Percentiles rank a stretch among this genome's conserved stretches.
Evolutionary conservation across 2,888 invertebrate species (phyloP).

Genomic region (Pseudococcus longispinus): DNA sequence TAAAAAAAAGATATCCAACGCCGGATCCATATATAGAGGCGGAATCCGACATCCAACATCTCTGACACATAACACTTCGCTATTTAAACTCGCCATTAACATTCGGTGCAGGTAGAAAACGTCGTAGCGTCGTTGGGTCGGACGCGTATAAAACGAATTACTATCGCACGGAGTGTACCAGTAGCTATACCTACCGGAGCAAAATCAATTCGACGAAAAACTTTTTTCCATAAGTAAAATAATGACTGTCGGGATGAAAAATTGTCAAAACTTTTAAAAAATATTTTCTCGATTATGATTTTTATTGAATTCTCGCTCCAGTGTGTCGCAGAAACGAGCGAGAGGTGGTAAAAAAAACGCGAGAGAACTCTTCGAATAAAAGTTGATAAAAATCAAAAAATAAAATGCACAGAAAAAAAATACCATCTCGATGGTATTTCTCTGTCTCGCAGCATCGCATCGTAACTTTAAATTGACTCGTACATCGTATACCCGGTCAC

Average conservation of each 20-base stretch:
- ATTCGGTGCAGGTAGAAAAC: conserved; percentile 9
- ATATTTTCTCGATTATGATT: conserved; percentile 40
- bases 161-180: not conserved
- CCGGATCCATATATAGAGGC: too few species aligned
- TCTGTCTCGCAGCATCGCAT: not conserved
- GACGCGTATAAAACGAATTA: not conserved
- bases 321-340: not conserved
- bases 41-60: not conserved
- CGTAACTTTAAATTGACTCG: conserved; percentile 29
- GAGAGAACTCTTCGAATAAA: conserved; percentile 25
- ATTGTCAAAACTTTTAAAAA: conserved; percentile 41
- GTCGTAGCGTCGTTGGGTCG: not conserved
- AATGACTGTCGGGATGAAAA: conserved; percentile 33
- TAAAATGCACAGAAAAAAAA: not conserved
- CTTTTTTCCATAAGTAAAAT: conserved; percentile 30
- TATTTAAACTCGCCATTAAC: conserved; percentile 10
- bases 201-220: conserved; percentile 21
- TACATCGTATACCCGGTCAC: not conserved
- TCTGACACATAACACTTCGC: conserved; percentile 2
- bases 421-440: not conserved
- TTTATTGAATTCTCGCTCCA: conserved; percentile 4
- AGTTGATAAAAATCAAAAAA: conserved; percentile 23
- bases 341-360: not conserved
- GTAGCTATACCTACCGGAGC: not conserved
- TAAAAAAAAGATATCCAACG: not conserved